phyloP scores from a whole-genome alignment of 2,113 vertebrate species.

The Catagonus wagneri region DNA sequence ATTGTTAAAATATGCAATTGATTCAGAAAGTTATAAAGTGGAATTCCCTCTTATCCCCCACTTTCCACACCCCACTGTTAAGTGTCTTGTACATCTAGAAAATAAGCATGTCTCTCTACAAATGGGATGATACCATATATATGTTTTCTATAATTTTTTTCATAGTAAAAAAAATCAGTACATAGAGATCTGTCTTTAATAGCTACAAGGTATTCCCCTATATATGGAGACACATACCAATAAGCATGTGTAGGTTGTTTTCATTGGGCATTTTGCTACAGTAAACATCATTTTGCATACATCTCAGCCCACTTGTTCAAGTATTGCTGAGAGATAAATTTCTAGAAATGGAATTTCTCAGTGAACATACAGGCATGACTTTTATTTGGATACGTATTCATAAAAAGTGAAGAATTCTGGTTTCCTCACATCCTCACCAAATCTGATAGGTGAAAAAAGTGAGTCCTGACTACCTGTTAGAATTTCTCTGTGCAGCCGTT shows the following conservation, averaged over 20 bases:
- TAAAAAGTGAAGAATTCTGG: not conserved
- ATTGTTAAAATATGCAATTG: not conserved
- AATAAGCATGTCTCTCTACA: not conserved
- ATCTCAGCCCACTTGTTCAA: not conserved
- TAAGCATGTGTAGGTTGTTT: not conserved
- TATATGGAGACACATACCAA: not conserved
- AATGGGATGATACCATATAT: not conserved
- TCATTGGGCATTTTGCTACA: not conserved
- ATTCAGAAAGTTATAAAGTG: constrained; percentile 4
- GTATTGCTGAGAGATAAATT: not conserved
- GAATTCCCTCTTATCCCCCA: not conserved
- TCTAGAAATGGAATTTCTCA: not conserved
- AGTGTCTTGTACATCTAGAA: not conserved
- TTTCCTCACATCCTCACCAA: not conserved
- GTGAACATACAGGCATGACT: not conserved
- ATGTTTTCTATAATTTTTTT: not conserved
- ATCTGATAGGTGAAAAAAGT: not conserved
- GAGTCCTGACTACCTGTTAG: not conserved
- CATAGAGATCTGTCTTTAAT: not conserved
- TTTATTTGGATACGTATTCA: not conserved
- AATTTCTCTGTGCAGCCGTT: not conserved
- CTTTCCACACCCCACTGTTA: not conserved
- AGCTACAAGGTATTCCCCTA: not conserved
- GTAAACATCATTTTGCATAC: not conserved
- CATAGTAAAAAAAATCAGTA: not conserved